Conservation (phyloP, 2,113 vertebrate species). For the Apistogramma diplotaenia region DNA sequence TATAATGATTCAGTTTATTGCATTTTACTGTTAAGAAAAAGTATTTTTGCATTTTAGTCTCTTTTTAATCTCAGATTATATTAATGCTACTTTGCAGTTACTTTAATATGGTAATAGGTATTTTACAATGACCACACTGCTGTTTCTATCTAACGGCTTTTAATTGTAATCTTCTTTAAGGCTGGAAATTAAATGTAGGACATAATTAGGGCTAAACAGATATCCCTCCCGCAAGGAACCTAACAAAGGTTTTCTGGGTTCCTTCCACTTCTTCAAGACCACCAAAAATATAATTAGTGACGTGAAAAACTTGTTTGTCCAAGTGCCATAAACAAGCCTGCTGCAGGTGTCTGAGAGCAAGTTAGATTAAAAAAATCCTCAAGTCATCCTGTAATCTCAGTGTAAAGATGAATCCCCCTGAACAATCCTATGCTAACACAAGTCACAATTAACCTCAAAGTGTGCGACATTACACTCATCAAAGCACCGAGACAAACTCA, state of each 20-base stretch:
- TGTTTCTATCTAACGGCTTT: not conserved
- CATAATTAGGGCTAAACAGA: not conserved
- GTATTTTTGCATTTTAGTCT: not conserved
- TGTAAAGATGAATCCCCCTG: not conserved
- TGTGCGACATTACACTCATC: not conserved
- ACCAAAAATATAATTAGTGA: not conserved
- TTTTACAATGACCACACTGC: not conserved
- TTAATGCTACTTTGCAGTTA: not conserved
- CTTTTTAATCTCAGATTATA: not conserved
- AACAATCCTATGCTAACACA: not conserved
- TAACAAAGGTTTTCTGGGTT: not conserved
- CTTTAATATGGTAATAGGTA: not conserved
- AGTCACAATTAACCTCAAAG: not conserved
- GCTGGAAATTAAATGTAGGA: not conserved
- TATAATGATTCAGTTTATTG: not conserved
- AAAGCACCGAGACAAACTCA: conserved; percentile 41
- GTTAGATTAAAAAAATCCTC: too few relatives aligned
- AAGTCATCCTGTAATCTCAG: not conserved
- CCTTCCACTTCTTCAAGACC: not conserved
- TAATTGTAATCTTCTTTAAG: not conserved
- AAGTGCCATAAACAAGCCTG: too few relatives aligned
- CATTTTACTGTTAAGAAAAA: not conserved
- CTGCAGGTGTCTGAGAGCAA: too few relatives aligned
- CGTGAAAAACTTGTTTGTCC: too few relatives aligned
- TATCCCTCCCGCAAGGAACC: not conserved